Evolutionary conservation across 53 echinoderm and acorn worm species (phyloP).

Genomic region (Antedon mediterranea): DNA sequence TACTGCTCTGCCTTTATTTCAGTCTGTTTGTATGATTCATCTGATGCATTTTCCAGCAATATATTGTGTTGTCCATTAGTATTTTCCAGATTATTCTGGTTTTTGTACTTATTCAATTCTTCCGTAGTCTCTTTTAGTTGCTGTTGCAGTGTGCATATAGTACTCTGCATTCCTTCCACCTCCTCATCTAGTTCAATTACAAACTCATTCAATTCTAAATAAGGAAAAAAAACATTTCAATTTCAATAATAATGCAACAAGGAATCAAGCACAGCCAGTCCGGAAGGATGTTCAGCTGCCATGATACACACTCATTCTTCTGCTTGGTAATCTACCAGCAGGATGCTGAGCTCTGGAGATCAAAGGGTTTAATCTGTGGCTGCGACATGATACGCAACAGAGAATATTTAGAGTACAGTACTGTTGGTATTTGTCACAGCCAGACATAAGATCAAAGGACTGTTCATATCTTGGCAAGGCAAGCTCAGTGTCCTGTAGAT

Average conservation of each 20-base stretch:
- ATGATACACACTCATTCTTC: too few relatives aligned
- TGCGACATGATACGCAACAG: too few relatives aligned
- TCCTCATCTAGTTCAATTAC: constrained; percentile 92
- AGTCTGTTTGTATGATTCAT: not conserved
- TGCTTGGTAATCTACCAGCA: too few relatives aligned
- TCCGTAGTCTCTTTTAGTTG: constrained; percentile 75
- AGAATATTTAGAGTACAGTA: too few relatives aligned
- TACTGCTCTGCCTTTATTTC: not conserved
- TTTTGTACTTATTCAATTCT: constrained; percentile 25
- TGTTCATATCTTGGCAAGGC: too few relatives aligned
- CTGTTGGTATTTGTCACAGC: too few relatives aligned
- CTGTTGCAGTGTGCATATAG: constrained; percentile 84
- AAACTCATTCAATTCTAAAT: constrained; percentile 89
- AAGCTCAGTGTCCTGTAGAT: too few relatives aligned
- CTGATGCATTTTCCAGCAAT: not conserved
- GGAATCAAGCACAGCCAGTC: not conserved
- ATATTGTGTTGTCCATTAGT: constrained; percentile 1
- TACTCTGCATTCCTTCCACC: constrained; percentile 97
- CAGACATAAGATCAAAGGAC: too few relatives aligned
- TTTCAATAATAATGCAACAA: too few relatives aligned
- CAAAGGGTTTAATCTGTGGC: too few relatives aligned
- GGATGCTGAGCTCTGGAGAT: too few relatives aligned
- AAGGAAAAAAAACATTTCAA: constrained; percentile 15
- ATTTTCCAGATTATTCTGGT: not conserved
- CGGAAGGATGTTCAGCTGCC: too few relatives aligned